Evolutionary conservation across 2,888 invertebrate species (phyloP).

Genomic region (Drepanosiphum platanoidis): DNA sequence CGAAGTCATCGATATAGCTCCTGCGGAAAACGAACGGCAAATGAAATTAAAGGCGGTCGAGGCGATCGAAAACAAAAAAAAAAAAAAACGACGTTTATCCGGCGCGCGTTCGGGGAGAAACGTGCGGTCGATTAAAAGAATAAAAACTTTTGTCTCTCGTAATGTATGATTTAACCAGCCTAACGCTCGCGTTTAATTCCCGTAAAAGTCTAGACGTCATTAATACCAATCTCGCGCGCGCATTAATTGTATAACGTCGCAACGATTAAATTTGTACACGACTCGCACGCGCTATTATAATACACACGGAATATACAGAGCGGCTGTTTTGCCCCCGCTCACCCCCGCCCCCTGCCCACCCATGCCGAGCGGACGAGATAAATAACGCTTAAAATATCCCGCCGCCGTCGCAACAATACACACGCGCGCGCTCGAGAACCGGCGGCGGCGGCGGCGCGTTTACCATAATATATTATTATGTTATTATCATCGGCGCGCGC

Average conservation of each 20-base stretch:
- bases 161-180: conserved; percentile 14
- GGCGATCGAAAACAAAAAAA: conserved; percentile 63
- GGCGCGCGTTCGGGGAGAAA: not conserved
- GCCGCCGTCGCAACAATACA: not conserved
- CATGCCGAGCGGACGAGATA: conserved; percentile 29
- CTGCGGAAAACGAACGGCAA: conserved; percentile 70
- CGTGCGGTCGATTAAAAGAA: conserved; percentile 43
- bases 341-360: no score
- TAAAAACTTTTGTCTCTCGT: conserved; percentile 28
- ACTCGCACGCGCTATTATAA: not conserved
- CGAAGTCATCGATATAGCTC: conserved; percentile 76
- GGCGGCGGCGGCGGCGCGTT: no score
- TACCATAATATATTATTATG: conserved; percentile 20
- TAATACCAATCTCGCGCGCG: conserved; percentile 46
- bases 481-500: conserved; percentile 30
- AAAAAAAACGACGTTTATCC: no score
- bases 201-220: conserved; percentile 56
- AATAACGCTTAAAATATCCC: conserved; percentile 31
- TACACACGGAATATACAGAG: not conserved
- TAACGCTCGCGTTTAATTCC: not conserved
- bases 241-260: conserved; percentile 35
- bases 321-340: no score
- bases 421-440: no score
- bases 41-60: no score
- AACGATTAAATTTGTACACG: conserved; percentile 39